Conservation (phyloP, 2,888 invertebrate genomes). For the Mactromeris polynyma region DNA sequence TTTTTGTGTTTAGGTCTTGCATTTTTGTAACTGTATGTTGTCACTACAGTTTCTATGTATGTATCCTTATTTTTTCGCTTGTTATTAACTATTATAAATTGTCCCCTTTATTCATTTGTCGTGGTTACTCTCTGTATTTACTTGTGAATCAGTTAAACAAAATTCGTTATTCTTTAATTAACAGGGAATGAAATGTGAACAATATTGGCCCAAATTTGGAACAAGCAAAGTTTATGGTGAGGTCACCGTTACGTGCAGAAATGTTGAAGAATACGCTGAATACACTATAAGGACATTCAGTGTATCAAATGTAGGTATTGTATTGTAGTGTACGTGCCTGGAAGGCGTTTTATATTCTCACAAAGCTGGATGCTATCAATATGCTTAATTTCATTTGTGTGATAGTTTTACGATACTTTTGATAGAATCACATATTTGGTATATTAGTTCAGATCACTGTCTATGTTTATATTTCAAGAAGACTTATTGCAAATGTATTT, state of each 20-base stretch:
- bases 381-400: neutral
- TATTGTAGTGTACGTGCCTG: no score
- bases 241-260: neutral
- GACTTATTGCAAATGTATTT: neutral
- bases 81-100: no score
- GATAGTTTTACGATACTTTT: neutral
- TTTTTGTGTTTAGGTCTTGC: no score
- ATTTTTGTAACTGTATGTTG: no score
- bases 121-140: no score
- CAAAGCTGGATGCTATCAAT: no score
- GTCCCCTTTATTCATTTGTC: no score
- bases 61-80: no score
- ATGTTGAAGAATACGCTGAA: conserved; percentile 5
- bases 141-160: no score
- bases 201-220: conserved; percentile 31
- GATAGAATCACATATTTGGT: neutral
- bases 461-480: neutral
- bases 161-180: no score
- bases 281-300: conserved; percentile 20
- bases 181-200: conserved; percentile 40
- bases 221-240: neutral
- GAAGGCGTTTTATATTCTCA: no score
- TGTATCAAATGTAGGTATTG: neutral
- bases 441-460: neutral
- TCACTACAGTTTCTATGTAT: no score